These are phyloP conservation scores for Protonemura montana DNA, from an alignment of 2,888 invertebrate species.

Conservation along the genomic window DNA sequence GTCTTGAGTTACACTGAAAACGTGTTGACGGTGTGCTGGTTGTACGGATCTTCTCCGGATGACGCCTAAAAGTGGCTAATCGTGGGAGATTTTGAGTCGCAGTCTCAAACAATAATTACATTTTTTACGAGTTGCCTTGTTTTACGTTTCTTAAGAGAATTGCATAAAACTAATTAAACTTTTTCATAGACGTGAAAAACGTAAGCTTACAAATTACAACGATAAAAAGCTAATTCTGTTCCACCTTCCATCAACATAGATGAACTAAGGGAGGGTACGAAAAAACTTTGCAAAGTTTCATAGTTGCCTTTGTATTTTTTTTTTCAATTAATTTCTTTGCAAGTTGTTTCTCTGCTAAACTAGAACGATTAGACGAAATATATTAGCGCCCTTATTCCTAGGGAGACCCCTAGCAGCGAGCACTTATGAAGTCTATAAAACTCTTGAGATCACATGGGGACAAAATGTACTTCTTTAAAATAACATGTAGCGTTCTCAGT, in stretches of 20 bases:
- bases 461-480: slow-evolving; percentile 22
- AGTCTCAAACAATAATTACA: slow-evolving; percentile 22
- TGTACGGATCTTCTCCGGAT: neutral
- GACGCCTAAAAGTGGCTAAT: neutral
- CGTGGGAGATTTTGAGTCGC: neutral
- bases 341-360: neutral
- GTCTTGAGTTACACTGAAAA: too few species aligned
- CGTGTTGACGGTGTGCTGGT: neutral
- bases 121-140: neutral
- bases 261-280: neutral
- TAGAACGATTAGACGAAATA: neutral
- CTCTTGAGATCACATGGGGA: slow-evolving; percentile 34
- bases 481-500: neutral
- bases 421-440: slow-evolving; percentile 22
- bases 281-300: slow-evolving; percentile 29
- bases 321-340: slow-evolving; percentile 32
- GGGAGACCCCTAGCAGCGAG: neutral
- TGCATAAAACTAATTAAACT: slow-evolving; percentile 28
- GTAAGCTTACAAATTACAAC: slow-evolving; percentile 25
- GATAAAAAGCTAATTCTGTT: slow-evolving; percentile 39
- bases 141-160: slow-evolving; percentile 31
- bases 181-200: slow-evolving; percentile 9
- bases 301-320: neutral
- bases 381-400: slow-evolving; percentile 1
- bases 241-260: slow-evolving; percentile 29